Evolutionary conservation across 2,888 invertebrate species (phyloP).

Genomic region (Pyrocoelia pectoralis): DNA sequence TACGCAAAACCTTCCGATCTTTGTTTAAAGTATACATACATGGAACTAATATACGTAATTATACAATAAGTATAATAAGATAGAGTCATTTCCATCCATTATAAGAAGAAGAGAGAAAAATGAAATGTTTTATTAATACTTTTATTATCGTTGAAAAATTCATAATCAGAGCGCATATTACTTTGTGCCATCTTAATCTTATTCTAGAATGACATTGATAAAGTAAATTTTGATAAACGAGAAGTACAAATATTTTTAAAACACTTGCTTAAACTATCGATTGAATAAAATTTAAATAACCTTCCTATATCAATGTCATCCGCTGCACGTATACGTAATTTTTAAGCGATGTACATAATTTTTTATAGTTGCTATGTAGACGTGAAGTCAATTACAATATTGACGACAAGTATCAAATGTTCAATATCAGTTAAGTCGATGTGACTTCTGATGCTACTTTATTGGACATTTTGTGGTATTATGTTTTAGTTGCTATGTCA

Average conservation of each 20-base stretch:
- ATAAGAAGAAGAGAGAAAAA: constrained; percentile 25
- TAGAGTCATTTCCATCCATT: constrained; percentile 40
- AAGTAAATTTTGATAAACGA: constrained; percentile 9
- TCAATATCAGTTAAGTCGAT: not conserved
- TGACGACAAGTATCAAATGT: constrained; percentile 29
- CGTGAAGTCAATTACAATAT: constrained; percentile 37
- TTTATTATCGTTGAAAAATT: constrained; percentile 32
- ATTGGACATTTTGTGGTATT: constrained; percentile 34
- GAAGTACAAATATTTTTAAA: constrained; percentile 10
- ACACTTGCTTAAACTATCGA: not conserved
- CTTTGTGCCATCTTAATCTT: constrained; percentile 41
- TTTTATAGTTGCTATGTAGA: constrained; percentile 46
- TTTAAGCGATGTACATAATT: constrained; percentile 54
- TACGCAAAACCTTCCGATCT: constrained; percentile 33
- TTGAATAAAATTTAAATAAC: not conserved
- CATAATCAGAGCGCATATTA: constrained; percentile 34
- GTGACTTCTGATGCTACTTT: constrained; percentile 1
- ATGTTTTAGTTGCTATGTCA: constrained; percentile 59
- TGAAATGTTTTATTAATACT: constrained; percentile 23
- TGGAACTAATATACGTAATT: constrained; percentile 59
- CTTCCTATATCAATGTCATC: constrained; percentile 33
- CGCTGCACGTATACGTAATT: constrained; percentile 45
- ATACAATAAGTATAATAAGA: constrained; percentile 42
- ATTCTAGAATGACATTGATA: constrained; percentile 36
- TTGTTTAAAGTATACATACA: constrained; percentile 52